phyloP scores from a whole-genome alignment of 1,140 invertebrate genomes.

The Himalopsyche phryganea region DNA sequence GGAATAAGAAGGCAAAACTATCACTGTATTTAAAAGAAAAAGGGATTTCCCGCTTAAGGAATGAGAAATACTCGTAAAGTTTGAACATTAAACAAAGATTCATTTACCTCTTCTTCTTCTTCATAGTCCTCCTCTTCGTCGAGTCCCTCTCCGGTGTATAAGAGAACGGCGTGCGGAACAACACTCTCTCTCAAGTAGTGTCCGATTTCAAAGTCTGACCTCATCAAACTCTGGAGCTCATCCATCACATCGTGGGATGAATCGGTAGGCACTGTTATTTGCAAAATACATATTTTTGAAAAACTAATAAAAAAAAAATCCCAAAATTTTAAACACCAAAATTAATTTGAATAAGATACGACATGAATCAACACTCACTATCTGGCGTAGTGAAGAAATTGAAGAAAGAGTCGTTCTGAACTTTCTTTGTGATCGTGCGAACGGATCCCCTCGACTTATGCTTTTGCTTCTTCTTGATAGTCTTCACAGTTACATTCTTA shows the following conservation, averaged over 20 bases:
- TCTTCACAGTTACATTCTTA: slow-evolving; percentile 96
- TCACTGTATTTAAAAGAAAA: no score
- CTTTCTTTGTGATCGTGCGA: slow-evolving; percentile 90
- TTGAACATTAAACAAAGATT: no score
- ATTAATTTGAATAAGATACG: no score
- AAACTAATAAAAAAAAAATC: no score
- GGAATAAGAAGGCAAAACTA: no score
- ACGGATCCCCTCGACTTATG: slow-evolving; percentile 92
- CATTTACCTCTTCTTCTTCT: slow-evolving; percentile 66
- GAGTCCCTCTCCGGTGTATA: slow-evolving; percentile 84
- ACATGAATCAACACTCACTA: no score
- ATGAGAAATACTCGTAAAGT: no score
- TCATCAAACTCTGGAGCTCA: slow-evolving; percentile 64
- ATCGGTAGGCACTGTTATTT: slow-evolving; percentile 25
- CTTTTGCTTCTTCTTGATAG: slow-evolving; percentile 97
- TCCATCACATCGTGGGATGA: slow-evolving; percentile 23
- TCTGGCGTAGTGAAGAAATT: slow-evolving; percentile 94
- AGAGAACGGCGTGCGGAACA: slow-evolving; percentile 88
- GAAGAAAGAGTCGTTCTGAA: slow-evolving; percentile 95
- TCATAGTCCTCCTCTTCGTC: slow-evolving; percentile 75
- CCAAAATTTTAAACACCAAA: no score
- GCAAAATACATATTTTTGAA: slow-evolving; percentile 1
- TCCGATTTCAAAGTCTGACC: slow-evolving; percentile 96
- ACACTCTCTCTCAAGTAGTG: slow-evolving; percentile 93
- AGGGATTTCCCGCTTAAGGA: no score